phyloP scores from a whole-genome alignment of 2,888 invertebrate genomes.

The Beris chalybata region DNA sequence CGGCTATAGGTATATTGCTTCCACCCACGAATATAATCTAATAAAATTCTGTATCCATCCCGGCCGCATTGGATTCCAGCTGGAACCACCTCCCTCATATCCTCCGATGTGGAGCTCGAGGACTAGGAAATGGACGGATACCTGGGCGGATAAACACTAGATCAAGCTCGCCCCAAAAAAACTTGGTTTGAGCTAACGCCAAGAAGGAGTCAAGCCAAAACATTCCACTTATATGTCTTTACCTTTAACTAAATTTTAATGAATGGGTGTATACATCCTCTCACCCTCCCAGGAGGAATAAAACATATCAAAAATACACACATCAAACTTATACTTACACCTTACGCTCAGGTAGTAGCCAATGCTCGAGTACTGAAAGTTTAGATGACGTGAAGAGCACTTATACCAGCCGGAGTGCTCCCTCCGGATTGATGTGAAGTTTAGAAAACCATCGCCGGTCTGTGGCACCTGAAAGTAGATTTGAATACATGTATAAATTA shows the following conservation, averaged over 20 bases:
- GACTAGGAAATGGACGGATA: not conserved
- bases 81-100: not conserved
- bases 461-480: slow-evolving; percentile 61
- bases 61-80: slow-evolving; percentile 3
- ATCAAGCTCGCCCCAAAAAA: too few species aligned
- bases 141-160: slow-evolving; percentile 18
- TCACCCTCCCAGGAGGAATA: slow-evolving; percentile 9
- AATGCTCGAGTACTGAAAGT: slow-evolving; percentile 84
- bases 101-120: too few species aligned
- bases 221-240: not conserved
- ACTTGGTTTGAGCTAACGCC: too few species aligned
- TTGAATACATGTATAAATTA: slow-evolving; percentile 33
- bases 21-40: slow-evolving; percentile 32
- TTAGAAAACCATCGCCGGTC: slow-evolving; percentile 77
- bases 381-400: slow-evolving; percentile 81
- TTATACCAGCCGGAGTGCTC: slow-evolving; percentile 93
- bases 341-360: slow-evolving; percentile 88
- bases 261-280: slow-evolving; percentile 1
- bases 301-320: slow-evolving; percentile 21
- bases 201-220: not conserved
- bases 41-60: slow-evolving; percentile 30
- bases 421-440: slow-evolving; percentile 77
- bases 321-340: slow-evolving; percentile 65
- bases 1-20: slow-evolving; percentile 14
- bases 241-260: slow-evolving; percentile 6